Percentiles rank a stretch among this genome's conserved stretches.
Evolutionary conservation across 2,888 invertebrate genomes (phyloP).

Genomic region (Stenichneumon culpator): DNA sequence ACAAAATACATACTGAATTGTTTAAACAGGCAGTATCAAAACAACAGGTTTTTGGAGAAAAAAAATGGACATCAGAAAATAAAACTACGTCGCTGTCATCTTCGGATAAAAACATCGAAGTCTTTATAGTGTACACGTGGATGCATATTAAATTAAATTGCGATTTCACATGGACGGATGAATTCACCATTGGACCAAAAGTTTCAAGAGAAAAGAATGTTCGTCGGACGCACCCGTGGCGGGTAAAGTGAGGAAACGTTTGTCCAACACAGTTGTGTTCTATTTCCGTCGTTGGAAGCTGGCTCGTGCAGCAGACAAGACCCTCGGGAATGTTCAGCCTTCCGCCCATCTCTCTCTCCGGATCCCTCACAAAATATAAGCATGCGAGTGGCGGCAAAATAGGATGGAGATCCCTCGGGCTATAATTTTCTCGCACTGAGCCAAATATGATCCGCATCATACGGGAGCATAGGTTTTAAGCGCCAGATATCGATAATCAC

Average conservation of each 20-base stretch:
- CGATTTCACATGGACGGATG: neutral
- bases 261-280: neutral
- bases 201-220: neutral
- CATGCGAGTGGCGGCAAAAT: constrained; percentile 4
- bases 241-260: neutral
- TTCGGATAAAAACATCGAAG: no score
- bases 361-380: neutral
- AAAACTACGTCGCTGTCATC: no score
- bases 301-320: neutral
- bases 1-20: no score
- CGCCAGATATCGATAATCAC: neutral
- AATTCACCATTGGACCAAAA: neutral
- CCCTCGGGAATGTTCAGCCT: neutral
- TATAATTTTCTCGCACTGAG: neutral
- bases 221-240: neutral
- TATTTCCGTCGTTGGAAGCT: neutral
- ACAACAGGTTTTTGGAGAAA: no score
- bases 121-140: neutral
- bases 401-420: neutral
- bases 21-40: no score
- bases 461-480: neutral
- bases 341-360: neutral
- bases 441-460: neutral
- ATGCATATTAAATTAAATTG: neutral
- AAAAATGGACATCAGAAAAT: no score